Base-by-base conservation (phyloP, 2,888 invertebrate genomes). In the Myopa tessellatipennis region DNA sequence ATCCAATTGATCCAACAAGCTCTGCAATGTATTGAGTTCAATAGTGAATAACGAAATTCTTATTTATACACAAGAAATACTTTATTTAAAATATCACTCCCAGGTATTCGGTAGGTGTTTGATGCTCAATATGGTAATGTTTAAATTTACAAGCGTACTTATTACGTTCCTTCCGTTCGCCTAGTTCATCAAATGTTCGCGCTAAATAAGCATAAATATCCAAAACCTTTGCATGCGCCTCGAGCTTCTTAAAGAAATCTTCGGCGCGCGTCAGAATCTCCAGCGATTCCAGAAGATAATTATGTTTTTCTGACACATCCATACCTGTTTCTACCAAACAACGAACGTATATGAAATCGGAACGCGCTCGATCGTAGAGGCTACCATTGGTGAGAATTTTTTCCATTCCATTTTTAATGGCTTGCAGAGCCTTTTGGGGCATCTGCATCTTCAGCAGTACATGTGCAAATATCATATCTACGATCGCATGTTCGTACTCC, bases 101-200 rank as follows among this genome's bases (percentile, higher is more conserved):
- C 7, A 89, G 82, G 83, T 88, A 89, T 77, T 89, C 89, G 0
- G 83, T 81, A 3, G 87, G 85, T 52, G 87, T 93, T 91, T 71
- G 92, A 88, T 93, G 92, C 85, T 95, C 94, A 82, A 93, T 92
- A 87, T 95, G 94, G 73, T 96, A 90, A 81, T 94, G 92, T 79
- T 94, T 92, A 85, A 95, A 96, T 89, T 95, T 94, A 85, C 94
- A 93, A 0, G 97, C 94, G 86, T 94, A 95, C 83, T 94, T 94
- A 88, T 97, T 96, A 79, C 96, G 91, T 82, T 95, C 93, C 0
- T 91, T 90, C 16, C 91, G 90, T 84, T 93, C 91, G 3, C 94
- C 93, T 4, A 96, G 90, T 81, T 94, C 93, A 84, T 97, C 92
- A 84, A 94, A 95, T 0, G 95, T 90, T 81, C 93, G 92, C 0